Base-by-base conservation (phyloP, 2,797 vertebrate genomes). In the Micromesistius poutassou region DNA sequence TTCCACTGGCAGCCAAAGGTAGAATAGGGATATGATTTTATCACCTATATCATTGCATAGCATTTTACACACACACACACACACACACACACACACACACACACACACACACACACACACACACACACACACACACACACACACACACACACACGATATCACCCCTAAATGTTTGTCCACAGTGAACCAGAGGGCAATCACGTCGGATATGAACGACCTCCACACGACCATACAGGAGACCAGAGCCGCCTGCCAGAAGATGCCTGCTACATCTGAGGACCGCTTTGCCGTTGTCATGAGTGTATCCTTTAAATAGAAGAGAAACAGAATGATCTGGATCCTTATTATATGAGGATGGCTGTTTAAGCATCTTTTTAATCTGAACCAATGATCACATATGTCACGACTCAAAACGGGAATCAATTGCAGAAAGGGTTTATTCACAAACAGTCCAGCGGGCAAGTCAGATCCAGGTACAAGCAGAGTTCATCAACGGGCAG, bases 1-100 rank as follows among this genome's bases (percentile, higher is more conserved):
- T 99, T 91, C 94, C 95, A 68, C 95, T 96, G 0, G 97, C 98
- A 87, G 95, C 97, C 91, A 99, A 99, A 98, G 96, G 98, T 99
- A 72, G n/a, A 68, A 3, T 19, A 19, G 12, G 16, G 70, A 31
- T 71, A 7, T 0, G 55, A 68, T 68, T 62, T 25, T 1, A 62
- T 9, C 55, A 62, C 19, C 55, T 62, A 62, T 25, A n/a, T 62
- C 46, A 50, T 22, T 55, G 16, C 16, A 22, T 31, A 9, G 70
- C 31, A 30, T 9, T 71, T 71, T 6, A 1, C n/a, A 62, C 40
- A 50, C 46, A 50, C 46, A 5, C 46, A 19, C 46, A 50, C 16
- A 19, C 14, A 50, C 46, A 19, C 16, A 50, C 2, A 50, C 46
- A 50, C 46, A 50, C 46, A 19, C 3, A 50, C 46, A 50, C 46